These are phyloP conservation scores for Molossus alvarezi DNA, from an alignment of 2,797 vertebrate species.

Conservation along the genomic window DNA sequence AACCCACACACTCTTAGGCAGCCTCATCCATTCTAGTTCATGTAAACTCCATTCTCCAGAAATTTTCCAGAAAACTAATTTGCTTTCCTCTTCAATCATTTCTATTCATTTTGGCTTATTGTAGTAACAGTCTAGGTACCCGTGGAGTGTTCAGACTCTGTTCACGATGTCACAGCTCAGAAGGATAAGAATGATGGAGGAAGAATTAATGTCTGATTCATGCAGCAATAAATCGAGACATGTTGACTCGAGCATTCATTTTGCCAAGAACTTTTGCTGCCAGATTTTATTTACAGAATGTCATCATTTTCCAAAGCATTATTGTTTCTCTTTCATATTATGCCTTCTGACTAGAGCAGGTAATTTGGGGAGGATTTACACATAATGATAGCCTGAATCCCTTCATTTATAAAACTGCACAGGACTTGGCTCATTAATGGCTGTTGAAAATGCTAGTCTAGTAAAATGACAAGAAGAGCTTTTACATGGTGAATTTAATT, in stretches of 20 bases:
- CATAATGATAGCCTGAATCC: slow-evolving; percentile 76
- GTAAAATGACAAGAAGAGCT: slow-evolving; percentile 75
- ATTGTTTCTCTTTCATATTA: slow-evolving; percentile 84
- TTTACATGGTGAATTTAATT: slow-evolving; percentile 81
- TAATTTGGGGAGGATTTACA: slow-evolving; percentile 81
- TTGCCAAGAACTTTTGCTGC: slow-evolving; percentile 83
- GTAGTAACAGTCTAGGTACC: slow-evolving; percentile 75
- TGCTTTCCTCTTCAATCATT: slow-evolving; percentile 77
- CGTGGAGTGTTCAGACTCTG: slow-evolving; percentile 73
- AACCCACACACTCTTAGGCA: slow-evolving; percentile 59
- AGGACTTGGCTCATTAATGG: slow-evolving; percentile 70
- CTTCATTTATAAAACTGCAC: slow-evolving; percentile 80
- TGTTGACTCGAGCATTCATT: slow-evolving; percentile 74
- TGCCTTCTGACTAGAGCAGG: slow-evolving; percentile 65
- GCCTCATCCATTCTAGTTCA: slow-evolving; percentile 73
- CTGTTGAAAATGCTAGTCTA: slow-evolving; percentile 76
- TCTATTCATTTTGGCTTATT: slow-evolving; percentile 84
- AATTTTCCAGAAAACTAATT: slow-evolving; percentile 86
- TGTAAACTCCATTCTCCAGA: slow-evolving; percentile 81
- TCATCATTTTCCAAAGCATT: slow-evolving; percentile 85
- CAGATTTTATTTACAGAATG: slow-evolving; percentile 87
- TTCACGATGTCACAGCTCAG: slow-evolving; percentile 79
- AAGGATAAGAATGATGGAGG: slow-evolving; percentile 66
- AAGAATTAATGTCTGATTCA: slow-evolving; percentile 80
- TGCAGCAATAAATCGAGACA: slow-evolving; percentile 81